Evolutionary conservation across 2,888 invertebrate species (phyloP).

Genomic region (Drosophila picticornis): DNA sequence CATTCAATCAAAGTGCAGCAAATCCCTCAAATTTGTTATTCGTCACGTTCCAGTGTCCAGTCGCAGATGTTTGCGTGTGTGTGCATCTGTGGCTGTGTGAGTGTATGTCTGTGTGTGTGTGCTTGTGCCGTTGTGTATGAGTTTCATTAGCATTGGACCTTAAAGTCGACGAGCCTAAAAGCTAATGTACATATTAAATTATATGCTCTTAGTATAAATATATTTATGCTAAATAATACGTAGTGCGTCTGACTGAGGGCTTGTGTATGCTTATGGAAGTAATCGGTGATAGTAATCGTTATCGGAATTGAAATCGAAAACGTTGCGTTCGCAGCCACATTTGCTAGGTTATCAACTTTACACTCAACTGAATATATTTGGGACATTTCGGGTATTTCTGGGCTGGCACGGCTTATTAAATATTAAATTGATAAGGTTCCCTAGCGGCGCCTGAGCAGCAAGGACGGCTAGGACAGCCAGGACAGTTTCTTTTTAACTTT

Average conservation of each 20-base stretch:
- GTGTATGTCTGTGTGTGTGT: background rate
- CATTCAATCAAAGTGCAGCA: constrained; percentile 76
- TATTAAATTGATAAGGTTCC: constrained; percentile 76
- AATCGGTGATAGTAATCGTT: constrained; percentile 45
- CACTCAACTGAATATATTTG: constrained; percentile 76
- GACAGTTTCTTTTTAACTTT: constrained; percentile 24
- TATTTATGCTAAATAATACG: constrained; percentile 19
- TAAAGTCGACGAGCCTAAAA: constrained; percentile 41
- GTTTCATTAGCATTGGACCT: constrained; percentile 33
- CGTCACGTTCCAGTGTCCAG: constrained; percentile 70
- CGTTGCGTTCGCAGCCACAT: background rate
- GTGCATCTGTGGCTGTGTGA: constrained; percentile 4
- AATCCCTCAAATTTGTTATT: constrained; percentile 76
- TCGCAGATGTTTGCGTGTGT: constrained; percentile 31
- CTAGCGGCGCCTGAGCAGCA: constrained; percentile 1
- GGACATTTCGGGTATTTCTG: constrained; percentile 24
- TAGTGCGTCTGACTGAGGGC: constrained; percentile 9
- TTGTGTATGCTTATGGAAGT: constrained; percentile 39
- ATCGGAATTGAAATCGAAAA: constrained; percentile 36
- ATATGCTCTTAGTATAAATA: background rate
- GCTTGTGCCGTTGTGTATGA: background rate
- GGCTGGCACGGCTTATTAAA: constrained; percentile 70
- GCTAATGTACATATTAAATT: constrained; percentile 20
- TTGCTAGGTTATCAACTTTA: constrained; percentile 73
- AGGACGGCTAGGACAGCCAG: background rate